A percentile compares a stretch with the other conserved stretches of the same genome.
Evolutionary conservation across 1,140 invertebrate species (phyloP).

Genomic region (Vollenhovia emeryi): DNA sequence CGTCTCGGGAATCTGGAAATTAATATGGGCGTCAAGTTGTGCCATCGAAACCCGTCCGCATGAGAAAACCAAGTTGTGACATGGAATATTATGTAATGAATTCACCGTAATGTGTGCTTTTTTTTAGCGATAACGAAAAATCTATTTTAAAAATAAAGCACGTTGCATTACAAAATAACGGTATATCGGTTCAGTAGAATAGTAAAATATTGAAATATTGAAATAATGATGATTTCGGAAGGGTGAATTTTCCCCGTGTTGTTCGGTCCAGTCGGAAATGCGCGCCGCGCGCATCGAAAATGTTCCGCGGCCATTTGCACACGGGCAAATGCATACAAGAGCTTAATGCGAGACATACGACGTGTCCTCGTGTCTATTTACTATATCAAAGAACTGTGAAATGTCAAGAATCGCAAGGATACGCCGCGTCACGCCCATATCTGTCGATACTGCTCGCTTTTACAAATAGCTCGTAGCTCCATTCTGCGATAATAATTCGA

Average conservation of each 20-base stretch:
- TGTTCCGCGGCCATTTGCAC: background rate
- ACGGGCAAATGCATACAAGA: background rate
- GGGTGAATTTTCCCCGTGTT: background rate
- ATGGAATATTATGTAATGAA: background rate
- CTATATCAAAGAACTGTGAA: constrained; percentile 29
- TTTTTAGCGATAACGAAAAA: background rate
- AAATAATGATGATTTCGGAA: background rate
- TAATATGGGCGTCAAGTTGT: constrained; percentile 11
- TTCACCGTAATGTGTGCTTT: background rate
- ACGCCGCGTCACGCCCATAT: constrained; percentile 27
- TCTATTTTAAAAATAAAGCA: background rate
- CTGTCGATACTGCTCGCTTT: constrained; percentile 22
- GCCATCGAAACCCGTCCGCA: background rate
- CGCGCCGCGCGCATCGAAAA: background rate
- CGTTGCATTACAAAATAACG: background rate
- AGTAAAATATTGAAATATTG: background rate
- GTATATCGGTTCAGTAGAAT: too few relatives aligned
- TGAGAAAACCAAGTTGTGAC: background rate
- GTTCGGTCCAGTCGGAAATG: background rate
- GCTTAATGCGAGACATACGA: constrained; percentile 15
- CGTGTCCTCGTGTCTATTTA: background rate
- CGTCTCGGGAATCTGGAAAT: constrained; percentile 36
- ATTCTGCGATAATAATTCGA: constrained; percentile 28
- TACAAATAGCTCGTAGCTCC: constrained; percentile 4
- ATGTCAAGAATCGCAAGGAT: constrained; percentile 47